Evolutionary conservation across 2,888 invertebrate species (phyloP).

Genomic region (Stramonita haemastoma): DNA sequence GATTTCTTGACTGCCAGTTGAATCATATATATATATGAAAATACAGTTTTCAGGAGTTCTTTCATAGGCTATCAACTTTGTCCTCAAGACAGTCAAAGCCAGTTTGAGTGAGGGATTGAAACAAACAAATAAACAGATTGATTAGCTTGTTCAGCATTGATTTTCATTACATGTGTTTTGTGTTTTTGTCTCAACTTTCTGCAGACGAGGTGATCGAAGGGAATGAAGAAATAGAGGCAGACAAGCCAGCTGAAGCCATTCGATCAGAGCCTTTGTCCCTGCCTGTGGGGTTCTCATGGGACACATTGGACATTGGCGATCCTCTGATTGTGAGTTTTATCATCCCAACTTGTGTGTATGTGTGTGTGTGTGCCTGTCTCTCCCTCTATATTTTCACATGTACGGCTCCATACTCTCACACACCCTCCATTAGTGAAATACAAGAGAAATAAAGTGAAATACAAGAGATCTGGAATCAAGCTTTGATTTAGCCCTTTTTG

Average conservation of each 20-base stretch:
- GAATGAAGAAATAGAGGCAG: constrained; percentile 85
- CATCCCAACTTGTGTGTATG: background rate
- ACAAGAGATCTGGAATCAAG: too few species aligned
- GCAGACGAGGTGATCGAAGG: constrained; percentile 92
- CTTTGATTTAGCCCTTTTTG: too few species aligned
- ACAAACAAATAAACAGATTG: too few species aligned
- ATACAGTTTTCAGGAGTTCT: too few species aligned
- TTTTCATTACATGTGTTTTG: background rate
- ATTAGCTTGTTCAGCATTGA: background rate
- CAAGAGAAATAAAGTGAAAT: too few species aligned
- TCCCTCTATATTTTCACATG: background rate
- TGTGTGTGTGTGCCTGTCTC: background rate
- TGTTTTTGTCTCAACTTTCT: constrained; percentile 37
- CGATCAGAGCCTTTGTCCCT: constrained; percentile 93
- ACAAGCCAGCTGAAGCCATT: constrained; percentile 87
- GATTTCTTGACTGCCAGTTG: too few species aligned
- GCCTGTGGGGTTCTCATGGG: constrained; percentile 97
- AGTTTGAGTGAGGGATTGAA: too few species aligned
- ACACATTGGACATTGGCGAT: constrained; percentile 93
- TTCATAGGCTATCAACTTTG: too few species aligned
- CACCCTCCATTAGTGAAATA: too few species aligned
- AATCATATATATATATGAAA: too few species aligned
- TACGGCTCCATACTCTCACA: background rate
- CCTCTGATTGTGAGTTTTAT: constrained; percentile 80
- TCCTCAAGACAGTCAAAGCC: too few species aligned